phyloP scores from a whole-genome alignment of 2,888 invertebrate genomes.

The Melinopterus prodromus region DNA sequence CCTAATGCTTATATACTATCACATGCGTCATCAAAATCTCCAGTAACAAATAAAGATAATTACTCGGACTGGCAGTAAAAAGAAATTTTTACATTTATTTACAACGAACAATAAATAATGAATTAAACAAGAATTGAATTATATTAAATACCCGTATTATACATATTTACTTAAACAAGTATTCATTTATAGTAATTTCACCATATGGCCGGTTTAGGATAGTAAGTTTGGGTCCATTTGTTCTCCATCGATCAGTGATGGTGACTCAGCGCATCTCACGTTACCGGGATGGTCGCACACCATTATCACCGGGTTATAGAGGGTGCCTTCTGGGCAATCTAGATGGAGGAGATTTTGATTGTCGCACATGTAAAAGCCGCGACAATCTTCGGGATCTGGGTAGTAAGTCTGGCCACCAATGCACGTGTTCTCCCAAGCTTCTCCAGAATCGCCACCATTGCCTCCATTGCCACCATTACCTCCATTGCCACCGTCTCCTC shows the following conservation, averaged over 20 bases:
- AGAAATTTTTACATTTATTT: neutral
- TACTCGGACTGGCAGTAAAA: neutral
- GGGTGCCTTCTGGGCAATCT: conserved; percentile 24
- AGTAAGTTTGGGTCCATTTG: neutral
- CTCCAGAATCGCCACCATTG: neutral
- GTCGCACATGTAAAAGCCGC: conserved; percentile 20
- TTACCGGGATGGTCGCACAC: conserved; percentile 19
- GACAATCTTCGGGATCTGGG: conserved; percentile 28
- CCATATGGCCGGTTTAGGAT: too few relatives aligned
- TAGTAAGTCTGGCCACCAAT: neutral
- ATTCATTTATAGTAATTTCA: too few relatives aligned
- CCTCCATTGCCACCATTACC: neutral
- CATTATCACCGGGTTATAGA: conserved; percentile 26
- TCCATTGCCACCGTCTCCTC: neutral
- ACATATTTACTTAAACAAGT: neutral
- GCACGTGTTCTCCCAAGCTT: conserved; percentile 6
- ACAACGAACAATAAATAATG: neutral
- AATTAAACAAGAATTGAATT: neutral
- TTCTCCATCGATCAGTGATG: conserved; percentile 4
- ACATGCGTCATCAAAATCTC: neutral
- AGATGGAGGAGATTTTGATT: neutral
- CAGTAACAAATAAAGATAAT: neutral
- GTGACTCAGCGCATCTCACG: conserved; percentile 9
- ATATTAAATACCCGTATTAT: neutral
- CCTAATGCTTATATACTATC: neutral